phyloP scores from a whole-genome alignment of 2,113 vertebrate genomes.

The Tragelaphus imberbis region DNA sequence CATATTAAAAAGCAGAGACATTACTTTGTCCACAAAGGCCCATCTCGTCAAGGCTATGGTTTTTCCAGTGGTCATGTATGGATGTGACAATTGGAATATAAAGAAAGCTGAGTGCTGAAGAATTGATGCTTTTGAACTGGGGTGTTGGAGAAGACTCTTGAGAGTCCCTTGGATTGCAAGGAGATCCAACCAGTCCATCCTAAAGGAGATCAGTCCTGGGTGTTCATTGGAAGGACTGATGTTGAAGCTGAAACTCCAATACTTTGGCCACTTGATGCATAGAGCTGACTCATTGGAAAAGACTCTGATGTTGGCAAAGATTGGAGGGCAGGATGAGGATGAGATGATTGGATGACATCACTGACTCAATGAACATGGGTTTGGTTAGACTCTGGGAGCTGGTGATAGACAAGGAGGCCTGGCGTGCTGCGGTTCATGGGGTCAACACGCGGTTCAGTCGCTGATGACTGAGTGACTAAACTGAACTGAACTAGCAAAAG shows the following conservation, averaged over 20 bases:
- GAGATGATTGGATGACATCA: not conserved
- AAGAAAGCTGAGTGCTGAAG: fast-evolving
- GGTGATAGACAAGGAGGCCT: not conserved
- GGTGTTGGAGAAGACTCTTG: not conserved
- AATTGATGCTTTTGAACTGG: not conserved
- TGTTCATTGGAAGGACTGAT: not conserved
- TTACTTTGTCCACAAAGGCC: not conserved
- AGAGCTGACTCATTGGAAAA: not conserved
- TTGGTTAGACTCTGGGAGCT: not conserved
- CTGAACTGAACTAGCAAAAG: slow-evolving; percentile 57
- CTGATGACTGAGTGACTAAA: not conserved
- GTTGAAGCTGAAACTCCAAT: not conserved
- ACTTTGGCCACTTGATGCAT: not conserved
- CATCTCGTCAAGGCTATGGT: not conserved
- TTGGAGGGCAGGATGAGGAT: not conserved
- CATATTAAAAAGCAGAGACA: not conserved
- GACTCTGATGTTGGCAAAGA: not conserved
- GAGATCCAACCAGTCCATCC: not conserved
- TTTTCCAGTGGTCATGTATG: not conserved
- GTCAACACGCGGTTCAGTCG: not conserved
- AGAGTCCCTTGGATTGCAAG: not conserved
- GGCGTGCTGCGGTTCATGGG: not conserved
- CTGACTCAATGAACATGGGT: not conserved
- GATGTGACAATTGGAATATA: not conserved
- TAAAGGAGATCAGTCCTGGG: not conserved